These are phyloP conservation scores for Rhinophrynus dorsalis DNA, from an alignment of 2,797 vertebrate species.

Conservation along the genomic window DNA sequence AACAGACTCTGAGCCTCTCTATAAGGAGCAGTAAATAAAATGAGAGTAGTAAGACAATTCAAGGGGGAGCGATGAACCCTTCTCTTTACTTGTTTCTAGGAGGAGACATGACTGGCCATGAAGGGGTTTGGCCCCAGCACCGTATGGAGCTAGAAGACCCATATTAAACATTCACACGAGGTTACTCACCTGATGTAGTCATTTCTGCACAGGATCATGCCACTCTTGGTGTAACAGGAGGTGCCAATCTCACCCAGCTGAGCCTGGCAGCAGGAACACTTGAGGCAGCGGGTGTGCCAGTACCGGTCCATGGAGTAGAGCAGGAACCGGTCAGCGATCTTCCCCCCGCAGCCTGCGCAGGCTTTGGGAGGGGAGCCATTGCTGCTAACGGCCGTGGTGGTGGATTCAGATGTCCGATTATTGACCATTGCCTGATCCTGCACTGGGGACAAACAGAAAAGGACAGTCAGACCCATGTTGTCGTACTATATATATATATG, in stretches of 20 bases:
- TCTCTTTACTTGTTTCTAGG: too few relatives aligned
- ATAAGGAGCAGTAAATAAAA: too few relatives aligned
- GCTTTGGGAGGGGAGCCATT: constrained; percentile 58
- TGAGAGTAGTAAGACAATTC: too few relatives aligned
- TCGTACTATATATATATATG: too few relatives aligned
- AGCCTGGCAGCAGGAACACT: constrained; percentile 79
- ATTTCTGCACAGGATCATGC: constrained; percentile 80
- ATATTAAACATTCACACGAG: too few relatives aligned
- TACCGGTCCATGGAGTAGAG: constrained; percentile 80
- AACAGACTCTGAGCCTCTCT: too few relatives aligned
- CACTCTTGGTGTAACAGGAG: constrained; percentile 80
- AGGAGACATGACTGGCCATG: too few relatives aligned
- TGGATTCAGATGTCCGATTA: constrained; percentile 38
- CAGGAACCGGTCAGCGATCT: constrained; percentile 74
- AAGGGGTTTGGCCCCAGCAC: too few relatives aligned
- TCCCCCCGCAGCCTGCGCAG: constrained; percentile 72
- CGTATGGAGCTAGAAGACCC: too few relatives aligned
- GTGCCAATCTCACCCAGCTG: constrained; percentile 79
- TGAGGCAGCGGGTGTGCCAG: constrained; percentile 79
- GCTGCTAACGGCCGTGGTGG: constrained; percentile 47
- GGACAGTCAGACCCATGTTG: too few relatives aligned
- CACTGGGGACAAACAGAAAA: background rate
- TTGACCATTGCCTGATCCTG: constrained; percentile 39
- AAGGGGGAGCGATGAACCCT: too few relatives aligned
- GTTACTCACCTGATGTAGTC: constrained; percentile 76